Evolutionary conservation across 1,140 invertebrate species (phyloP).

Genomic region (Neodiprion fabricii): DNA sequence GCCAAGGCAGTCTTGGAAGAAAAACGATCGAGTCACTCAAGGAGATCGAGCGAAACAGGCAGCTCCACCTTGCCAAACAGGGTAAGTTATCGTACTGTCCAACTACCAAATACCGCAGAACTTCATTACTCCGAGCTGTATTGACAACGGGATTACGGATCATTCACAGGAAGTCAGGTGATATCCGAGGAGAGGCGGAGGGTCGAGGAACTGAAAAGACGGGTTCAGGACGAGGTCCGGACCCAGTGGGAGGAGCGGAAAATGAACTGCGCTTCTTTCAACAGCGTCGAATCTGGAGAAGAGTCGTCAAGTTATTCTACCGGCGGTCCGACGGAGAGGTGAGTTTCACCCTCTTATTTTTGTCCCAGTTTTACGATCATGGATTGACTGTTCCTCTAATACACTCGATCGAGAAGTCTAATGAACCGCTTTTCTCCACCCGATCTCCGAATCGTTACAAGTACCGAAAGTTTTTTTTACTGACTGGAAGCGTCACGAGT

Average conservation of each 20-base stretch:
- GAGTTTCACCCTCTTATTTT: slow-evolving; percentile 30
- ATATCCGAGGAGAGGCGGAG: slow-evolving; percentile 89
- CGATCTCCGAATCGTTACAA: too few species aligned
- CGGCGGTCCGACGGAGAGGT: slow-evolving; percentile 72
- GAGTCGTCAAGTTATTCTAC: slow-evolving; percentile 71
- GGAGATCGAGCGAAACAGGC: slow-evolving; percentile 88
- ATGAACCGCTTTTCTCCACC: too few species aligned
- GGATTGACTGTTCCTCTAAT: slow-evolving; percentile 5
- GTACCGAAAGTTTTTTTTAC: too few species aligned
- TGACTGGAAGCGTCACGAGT: too few species aligned
- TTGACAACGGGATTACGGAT: not conserved
- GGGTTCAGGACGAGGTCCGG: slow-evolving; percentile 87
- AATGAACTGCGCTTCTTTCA: slow-evolving; percentile 73
- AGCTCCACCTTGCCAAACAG: slow-evolving; percentile 88
- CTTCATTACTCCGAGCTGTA: not conserved
- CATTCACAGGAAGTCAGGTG: slow-evolving; percentile 77
- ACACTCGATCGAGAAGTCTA: too few species aligned
- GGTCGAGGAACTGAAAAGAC: slow-evolving; percentile 83
- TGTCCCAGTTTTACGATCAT: slow-evolving; percentile 16
- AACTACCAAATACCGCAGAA: not conserved
- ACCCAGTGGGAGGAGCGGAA: slow-evolving; percentile 82
- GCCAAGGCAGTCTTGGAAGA: slow-evolving; percentile 73
- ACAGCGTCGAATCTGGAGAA: slow-evolving; percentile 71
- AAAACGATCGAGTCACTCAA: slow-evolving; percentile 88
- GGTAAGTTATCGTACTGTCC: slow-evolving; percentile 62